These are phyloP conservation scores for Tipula lateralis DNA, from an alignment of 2,888 invertebrate species.

Conservation along the genomic window DNA sequence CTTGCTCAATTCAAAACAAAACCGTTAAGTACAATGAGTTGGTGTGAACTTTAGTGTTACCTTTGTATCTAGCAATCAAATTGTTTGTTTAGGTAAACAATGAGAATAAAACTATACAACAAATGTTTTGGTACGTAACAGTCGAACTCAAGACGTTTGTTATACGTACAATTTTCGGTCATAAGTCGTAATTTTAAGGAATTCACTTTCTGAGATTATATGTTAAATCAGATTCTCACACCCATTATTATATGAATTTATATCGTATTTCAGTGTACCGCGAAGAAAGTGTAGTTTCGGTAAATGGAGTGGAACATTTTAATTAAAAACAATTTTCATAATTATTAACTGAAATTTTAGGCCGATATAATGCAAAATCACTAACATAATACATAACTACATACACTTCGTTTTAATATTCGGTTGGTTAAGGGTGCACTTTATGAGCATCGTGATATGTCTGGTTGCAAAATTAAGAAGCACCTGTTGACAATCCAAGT, in stretches of 20 bases:
- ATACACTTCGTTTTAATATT: too few relatives aligned
- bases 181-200: neutral
- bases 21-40: neutral
- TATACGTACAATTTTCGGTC: neutral
- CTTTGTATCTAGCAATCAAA: neutral
- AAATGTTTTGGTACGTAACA: neutral
- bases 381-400: too few relatives aligned
- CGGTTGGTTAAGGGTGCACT: too few relatives aligned
- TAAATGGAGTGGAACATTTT: neutral
- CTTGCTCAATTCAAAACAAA: neutral
- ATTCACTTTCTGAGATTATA: neutral
- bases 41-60: neutral
- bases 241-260: neutral
- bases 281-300: neutral
- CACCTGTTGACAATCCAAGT: too few relatives aligned
- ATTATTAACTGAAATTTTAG: too few relatives aligned
- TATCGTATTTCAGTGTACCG: neutral
- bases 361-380: too few relatives aligned
- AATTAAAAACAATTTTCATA: neutral
- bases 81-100: neutral
- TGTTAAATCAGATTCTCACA: neutral
- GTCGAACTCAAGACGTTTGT: neutral
- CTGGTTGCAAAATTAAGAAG: too few relatives aligned
- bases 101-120: neutral
- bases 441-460: too few relatives aligned